phyloP scores from a whole-genome alignment of 2,888 invertebrate genomes.

The Aphidoletes aphidimyza region DNA sequence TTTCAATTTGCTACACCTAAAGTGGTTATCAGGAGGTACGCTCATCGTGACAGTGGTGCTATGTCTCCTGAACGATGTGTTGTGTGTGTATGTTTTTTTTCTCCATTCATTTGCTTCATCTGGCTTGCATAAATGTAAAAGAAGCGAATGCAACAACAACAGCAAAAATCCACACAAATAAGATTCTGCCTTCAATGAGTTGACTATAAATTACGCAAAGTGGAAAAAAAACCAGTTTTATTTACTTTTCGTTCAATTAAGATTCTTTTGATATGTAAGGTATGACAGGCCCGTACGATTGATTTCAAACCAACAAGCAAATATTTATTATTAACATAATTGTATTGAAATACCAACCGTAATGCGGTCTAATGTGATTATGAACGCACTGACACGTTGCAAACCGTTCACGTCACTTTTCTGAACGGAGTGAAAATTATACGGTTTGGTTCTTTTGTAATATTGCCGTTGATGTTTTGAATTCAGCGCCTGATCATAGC shows the following conservation, averaged over 20 bases:
- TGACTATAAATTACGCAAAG: slow-evolving; percentile 17
- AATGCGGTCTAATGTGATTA: slow-evolving; percentile 23
- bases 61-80: background rate
- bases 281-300: slow-evolving; percentile 25
- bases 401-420: background rate
- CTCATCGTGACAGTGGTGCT: background rate
- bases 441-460: background rate
- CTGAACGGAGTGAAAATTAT: background rate
- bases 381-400: slow-evolving; percentile 6
- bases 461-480: background rate
- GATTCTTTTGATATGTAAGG: slow-evolving; percentile 45
- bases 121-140: too few relatives aligned
- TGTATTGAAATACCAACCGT: background rate
- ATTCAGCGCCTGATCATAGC: too few relatives aligned
- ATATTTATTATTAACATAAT: slow-evolving; percentile 25
- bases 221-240: slow-evolving; percentile 17
- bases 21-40: slow-evolving; percentile 3
- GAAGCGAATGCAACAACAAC: background rate
- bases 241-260: slow-evolving; percentile 46
- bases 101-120: background rate
- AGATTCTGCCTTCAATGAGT: background rate
- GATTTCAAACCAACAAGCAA: slow-evolving; percentile 16
- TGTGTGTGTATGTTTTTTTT: background rate
- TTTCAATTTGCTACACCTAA: slow-evolving; percentile 42
- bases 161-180: slow-evolving; percentile 3